Evolutionary conservation across 2,113 vertebrate species (phyloP).

Genomic region (Genyomyrus donnyi): DNA sequence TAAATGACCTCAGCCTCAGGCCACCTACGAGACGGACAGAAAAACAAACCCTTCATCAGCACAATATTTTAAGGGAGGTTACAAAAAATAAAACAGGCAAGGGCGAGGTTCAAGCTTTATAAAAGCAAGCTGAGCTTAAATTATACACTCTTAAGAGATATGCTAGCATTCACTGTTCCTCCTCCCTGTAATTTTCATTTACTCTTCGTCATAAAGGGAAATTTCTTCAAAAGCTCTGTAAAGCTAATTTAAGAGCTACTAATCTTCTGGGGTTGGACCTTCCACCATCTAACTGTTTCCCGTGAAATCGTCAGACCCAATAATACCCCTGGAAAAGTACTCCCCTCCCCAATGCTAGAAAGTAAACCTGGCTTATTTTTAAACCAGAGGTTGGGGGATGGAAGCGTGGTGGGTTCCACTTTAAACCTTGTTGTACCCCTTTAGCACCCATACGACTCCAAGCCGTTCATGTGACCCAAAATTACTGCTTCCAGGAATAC

Average conservation of each 20-base stretch:
- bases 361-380: constrained; percentile 20
- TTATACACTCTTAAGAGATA: neutral
- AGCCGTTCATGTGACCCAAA: neutral
- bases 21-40: constrained; percentile 51
- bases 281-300: neutral
- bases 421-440: neutral
- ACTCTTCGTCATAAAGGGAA: neutral
- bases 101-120: constrained; percentile 3
- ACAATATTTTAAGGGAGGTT: neutral
- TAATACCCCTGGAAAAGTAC: neutral
- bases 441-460: neutral
- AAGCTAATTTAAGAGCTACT: neutral
- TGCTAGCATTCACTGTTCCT: neutral
- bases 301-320: neutral
- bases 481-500: neutral
- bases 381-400: neutral
- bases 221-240: neutral
- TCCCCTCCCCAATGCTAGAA: constrained; percentile 15
- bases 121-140: neutral
- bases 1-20: constrained; percentile 51
- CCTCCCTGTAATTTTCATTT: neutral
- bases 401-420: neutral
- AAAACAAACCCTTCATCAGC: constrained; percentile 22
- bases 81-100: neutral
- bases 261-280: neutral